These are phyloP conservation scores for Drosophila dives DNA, from an alignment of 2,888 invertebrate genomes.

Conservation along the genomic window DNA sequence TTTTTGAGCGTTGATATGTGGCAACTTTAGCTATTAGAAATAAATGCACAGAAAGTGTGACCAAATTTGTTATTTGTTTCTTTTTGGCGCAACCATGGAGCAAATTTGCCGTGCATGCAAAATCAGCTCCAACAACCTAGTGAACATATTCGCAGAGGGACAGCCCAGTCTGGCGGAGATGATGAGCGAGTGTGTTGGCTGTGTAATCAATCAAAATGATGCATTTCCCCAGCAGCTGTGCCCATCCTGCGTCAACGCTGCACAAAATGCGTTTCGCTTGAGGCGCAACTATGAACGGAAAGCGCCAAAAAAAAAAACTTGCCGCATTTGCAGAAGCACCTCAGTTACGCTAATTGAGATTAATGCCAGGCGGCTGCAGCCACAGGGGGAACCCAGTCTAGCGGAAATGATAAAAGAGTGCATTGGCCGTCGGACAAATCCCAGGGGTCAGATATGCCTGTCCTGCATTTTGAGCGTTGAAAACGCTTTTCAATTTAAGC, in stretches of 20 bases:
- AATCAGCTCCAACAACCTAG: conserved; percentile 13
- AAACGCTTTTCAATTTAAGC: conserved; percentile 45
- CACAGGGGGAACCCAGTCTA: conserved; percentile 16
- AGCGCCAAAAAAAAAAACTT: conserved; percentile 6
- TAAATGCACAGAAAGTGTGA: neutral
- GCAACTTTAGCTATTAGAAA: neutral
- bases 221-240: conserved; percentile 35
- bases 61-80: neutral
- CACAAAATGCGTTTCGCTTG: conserved; percentile 26
- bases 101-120: conserved; percentile 31
- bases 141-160: conserved; percentile 31
- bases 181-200: conserved; percentile 29
- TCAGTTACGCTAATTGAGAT: conserved; percentile 9
- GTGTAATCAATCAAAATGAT: conserved; percentile 19
- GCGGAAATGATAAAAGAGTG: conserved; percentile 40
- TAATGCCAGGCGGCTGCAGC: neutral
- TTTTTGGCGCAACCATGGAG: conserved; percentile 9
- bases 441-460: conserved; percentile 38
- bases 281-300: conserved; percentile 4
- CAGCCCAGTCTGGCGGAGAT: conserved; percentile 26
- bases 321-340: conserved; percentile 12
- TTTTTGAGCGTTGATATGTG: neutral
- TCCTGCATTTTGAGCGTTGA: conserved; percentile 36
- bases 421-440: conserved; percentile 12
- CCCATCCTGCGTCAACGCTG: conserved; percentile 20